Evolutionary conservation across 2,888 invertebrate genomes (phyloP), one percentile per base, ranked within the genome.

Genomic region (Epinotia nisella): DNA sequence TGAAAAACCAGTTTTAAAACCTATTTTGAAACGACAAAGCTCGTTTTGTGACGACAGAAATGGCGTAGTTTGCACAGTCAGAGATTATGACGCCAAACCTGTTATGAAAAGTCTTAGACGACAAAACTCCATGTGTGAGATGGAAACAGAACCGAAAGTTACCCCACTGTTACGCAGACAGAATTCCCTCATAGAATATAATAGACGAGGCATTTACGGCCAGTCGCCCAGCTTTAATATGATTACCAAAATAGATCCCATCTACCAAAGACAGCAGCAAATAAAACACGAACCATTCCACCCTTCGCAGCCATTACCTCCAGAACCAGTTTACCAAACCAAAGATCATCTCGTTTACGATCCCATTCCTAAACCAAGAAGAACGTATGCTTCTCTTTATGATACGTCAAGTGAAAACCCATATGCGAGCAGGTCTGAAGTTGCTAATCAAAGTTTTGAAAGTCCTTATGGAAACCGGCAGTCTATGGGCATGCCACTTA

Each of bases 181-280:
- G 77, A 94, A 94, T 82, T 94, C 94, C 76, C 90, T 94, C 15
- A 94, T 94, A 79, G 94, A 94, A 77, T 93, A 94, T 82, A 93
- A 92, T 76, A 89, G 93, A 78, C 85, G 91, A 86, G 93, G 90
- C 49, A 87, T 91, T 78, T 93, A 93, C 81, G 92, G 92, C 76
- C 92, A 92, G 74, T 86, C 87, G n/a, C 83, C 87, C 77, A 91
- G 85, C 87, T 94, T 93, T 87, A 94, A 94, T 83, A 89, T 94
- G 91, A 94, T 94, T 80, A 94, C 94, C 85, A 93, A 93, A 89
- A 94, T 94, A 88, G 94, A 94, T 80, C 94, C 94, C 59, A 91
- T 94, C 80, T 94, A 94, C 92, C 94, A 94, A 92, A 92, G 94
- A 89, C 91, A 90, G 73, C 91, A 92, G 76, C 93, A 93, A 84